phyloP scores from a whole-genome alignment of 2,888 invertebrate genomes.

The Tetrapedia diversipes region DNA sequence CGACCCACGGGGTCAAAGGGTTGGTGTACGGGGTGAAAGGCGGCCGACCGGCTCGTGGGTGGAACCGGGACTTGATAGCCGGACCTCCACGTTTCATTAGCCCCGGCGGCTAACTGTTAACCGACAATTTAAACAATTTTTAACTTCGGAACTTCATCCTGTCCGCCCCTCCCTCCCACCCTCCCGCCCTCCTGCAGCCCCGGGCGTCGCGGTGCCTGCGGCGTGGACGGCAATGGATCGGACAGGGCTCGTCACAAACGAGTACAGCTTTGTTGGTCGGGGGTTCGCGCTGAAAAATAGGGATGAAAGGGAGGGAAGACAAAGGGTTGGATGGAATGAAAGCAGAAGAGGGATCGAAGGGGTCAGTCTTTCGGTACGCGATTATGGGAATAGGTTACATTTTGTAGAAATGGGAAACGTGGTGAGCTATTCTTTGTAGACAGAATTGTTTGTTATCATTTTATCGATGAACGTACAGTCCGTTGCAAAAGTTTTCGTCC shows the following conservation, averaged over 20 bases:
- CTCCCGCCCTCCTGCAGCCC: conserved; percentile 38
- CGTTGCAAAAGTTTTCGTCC: too few species aligned
- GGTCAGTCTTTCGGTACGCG: conserved; percentile 79
- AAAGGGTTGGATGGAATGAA: neutral
- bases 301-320: neutral
- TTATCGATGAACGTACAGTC: neutral
- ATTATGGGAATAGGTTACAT: conserved; percentile 79
- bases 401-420: conserved; percentile 77
- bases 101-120: conserved; percentile 80
- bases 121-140: conserved; percentile 82
- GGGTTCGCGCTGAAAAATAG: conserved; percentile 28
- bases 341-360: conserved; percentile 66
- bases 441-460: conserved; percentile 3
- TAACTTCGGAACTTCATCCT: conserved; percentile 77
- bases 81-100: conserved; percentile 78
- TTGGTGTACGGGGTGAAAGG: conserved; percentile 42
- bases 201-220: conserved; percentile 63
- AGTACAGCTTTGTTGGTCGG: conserved; percentile 41
- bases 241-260: conserved; percentile 66
- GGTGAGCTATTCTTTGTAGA: conserved; percentile 17
- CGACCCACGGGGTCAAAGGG: conserved; percentile 63
- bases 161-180: too few species aligned
- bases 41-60: conserved; percentile 44
- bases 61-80: conserved; percentile 61
- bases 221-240: conserved; percentile 67